Conservation (phyloP, 2,113 vertebrate species). For the Smithornis capensis region DNA sequence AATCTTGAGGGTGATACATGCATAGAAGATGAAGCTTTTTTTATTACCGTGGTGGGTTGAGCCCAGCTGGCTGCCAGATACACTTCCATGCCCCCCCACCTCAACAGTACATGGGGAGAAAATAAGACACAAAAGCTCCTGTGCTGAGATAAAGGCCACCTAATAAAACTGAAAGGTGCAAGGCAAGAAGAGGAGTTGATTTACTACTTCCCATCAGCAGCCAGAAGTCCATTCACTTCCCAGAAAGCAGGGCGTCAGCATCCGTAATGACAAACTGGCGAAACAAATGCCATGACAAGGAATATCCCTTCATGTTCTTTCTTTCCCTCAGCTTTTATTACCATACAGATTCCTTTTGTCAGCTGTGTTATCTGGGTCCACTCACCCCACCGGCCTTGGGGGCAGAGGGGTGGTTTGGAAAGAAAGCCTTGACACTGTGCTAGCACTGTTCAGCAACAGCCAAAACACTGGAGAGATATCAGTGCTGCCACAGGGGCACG, state of each 20-base stretch:
- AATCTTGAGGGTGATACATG: neutral
- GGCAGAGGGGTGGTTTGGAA: neutral
- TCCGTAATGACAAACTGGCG: neutral
- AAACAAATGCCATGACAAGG: neutral
- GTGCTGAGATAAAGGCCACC: neutral
- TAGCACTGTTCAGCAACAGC: neutral
- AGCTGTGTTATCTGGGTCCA: neutral
- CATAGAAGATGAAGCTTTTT: neutral
- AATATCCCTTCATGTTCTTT: neutral
- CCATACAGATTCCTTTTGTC: neutral
- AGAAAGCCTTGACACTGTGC: neutral
- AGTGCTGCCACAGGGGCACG: too few species aligned
- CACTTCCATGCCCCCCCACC: rapidly evolving
- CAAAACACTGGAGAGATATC: neutral
- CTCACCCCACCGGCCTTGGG: neutral
- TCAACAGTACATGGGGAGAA: neutral
- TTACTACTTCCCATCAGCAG: neutral
- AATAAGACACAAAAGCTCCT: neutral
- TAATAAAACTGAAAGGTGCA: neutral
- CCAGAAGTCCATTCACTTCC: neutral
- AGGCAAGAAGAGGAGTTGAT: neutral
- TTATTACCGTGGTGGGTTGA: neutral
- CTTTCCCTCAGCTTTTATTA: neutral
- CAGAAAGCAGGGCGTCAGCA: neutral
- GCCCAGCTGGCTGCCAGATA: neutral